Evolutionary conservation across 2,888 invertebrate genomes (phyloP), one percentile per base, ranked within the genome.

Genomic region (Portevinia maculata): DNA sequence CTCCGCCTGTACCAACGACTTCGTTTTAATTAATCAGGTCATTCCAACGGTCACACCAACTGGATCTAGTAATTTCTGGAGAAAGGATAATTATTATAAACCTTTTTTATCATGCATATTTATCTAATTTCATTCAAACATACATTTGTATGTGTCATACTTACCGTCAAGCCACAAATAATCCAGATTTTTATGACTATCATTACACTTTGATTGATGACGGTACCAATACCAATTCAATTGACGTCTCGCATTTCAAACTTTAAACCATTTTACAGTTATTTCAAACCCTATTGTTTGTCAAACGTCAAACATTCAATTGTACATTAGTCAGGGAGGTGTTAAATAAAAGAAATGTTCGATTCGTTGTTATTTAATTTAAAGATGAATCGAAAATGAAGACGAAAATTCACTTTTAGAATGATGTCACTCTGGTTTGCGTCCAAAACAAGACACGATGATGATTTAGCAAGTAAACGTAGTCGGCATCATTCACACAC

Each of bases 341-440:
- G 75, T 39, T 81, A 81, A 81, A 64, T 69, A 52, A 62, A 75
- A 65, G 44, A 75, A 81, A 53, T 46, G 57, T 59, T 64, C 46
- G 34, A 13, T 65, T 59, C 39, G 75, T 89, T 88, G 71, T 71
- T 83, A 76, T 83, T 76, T 83, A 83, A 83, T 83, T 83, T 83
- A 30, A 44, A 67, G 55, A 70, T 34, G 70, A 76, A 83, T 76
- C 76, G 83, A 83, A 83, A 83, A 76, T 83, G 76, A 83, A 83
- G 83, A 57, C 83, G 76, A 76, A 81, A 81, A 83, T 83, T 83
- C 76, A 83, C 83, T 83, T 83, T 83, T 83, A 59, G 67, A 83
- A 83, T 83, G 83, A 83, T 83, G 83, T 83, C 83, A 83, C 76
- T 71, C 64, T 41, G 46, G 70, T 65, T 83, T 2, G 2, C 5